These are phyloP conservation scores for Criorhina ranunculi DNA, from an alignment of 2,888 invertebrate genomes.

Conservation along the genomic window DNA sequence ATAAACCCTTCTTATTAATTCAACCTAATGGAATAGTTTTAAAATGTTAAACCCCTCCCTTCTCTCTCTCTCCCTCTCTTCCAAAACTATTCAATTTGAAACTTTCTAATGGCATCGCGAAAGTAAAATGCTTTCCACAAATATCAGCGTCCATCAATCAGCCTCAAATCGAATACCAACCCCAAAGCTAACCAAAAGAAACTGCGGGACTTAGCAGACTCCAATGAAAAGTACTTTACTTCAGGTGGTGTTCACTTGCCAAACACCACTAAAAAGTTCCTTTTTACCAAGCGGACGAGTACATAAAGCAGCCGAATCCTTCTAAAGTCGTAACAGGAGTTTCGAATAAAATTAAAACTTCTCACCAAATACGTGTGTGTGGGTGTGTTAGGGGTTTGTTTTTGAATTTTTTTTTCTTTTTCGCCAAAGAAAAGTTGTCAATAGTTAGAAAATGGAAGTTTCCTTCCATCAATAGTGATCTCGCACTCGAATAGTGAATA, in stretches of 20 bases:
- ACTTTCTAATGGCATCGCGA: conserved; percentile 21
- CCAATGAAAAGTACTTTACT: conserved; percentile 39
- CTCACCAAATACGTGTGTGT: conserved; percentile 17
- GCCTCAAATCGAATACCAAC: conserved; percentile 53
- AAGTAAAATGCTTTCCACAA: conserved; percentile 38
- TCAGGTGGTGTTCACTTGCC: conserved; percentile 68
- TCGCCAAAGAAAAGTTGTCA: conserved; percentile 43
- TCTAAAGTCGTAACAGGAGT: no score
- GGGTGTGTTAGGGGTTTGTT: not conserved
- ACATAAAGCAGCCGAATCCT: no score
- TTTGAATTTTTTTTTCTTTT: conserved; percentile 28
- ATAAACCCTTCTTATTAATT: not conserved
- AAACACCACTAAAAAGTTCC: conserved; percentile 56
- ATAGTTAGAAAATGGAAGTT: conserved; percentile 22
- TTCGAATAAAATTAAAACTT: conserved; percentile 53
- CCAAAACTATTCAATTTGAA: conserved; percentile 28
- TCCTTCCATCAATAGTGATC: conserved; percentile 24
- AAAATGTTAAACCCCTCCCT: conserved; percentile 11
- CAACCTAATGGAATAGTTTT: conserved; percentile 36
- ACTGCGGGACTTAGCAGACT: conserved; percentile 35
- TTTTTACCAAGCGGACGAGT: conserved; percentile 15
- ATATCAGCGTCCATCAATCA: conserved; percentile 61
- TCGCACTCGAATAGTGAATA: conserved; percentile 33
- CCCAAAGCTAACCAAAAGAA: conserved; percentile 34
- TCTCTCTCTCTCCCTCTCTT: not conserved